Evolutionary conservation across 1,140 invertebrate genomes (phyloP).

Genomic region (Tetramorium alpestre): DNA sequence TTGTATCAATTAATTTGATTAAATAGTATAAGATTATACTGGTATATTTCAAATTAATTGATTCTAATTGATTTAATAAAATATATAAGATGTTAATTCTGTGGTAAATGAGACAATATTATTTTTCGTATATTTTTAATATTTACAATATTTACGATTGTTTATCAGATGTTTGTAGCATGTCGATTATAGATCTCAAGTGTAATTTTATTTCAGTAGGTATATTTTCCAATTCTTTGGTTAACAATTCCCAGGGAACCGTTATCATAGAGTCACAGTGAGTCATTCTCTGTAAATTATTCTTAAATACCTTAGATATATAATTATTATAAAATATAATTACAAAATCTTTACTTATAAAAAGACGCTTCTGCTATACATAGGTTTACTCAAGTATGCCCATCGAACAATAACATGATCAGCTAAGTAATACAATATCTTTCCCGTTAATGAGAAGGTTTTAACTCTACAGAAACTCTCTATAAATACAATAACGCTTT

Average conservation of each 20-base stretch:
- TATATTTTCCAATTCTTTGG: conserved; percentile 70
- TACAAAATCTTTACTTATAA: conserved; percentile 74
- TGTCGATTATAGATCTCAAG: conserved; percentile 62
- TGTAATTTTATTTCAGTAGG: conserved; percentile 79
- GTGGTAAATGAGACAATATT: conserved; percentile 10
- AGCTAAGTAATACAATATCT: conserved; percentile 93
- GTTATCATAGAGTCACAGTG: conserved; percentile 56
- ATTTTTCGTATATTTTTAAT: neutral
- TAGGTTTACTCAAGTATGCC: conserved; percentile 85
- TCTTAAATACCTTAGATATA: neutral
- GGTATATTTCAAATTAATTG: neutral
- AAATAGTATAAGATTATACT: neutral
- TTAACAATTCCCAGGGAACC: conserved; percentile 76
- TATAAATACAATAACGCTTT: conserved; percentile 94
- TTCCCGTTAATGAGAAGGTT: conserved; percentile 94
- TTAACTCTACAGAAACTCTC: conserved; percentile 98
- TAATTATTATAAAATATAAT: conserved; percentile 28
- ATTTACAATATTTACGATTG: conserved; percentile 70
- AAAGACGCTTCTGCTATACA: conserved; percentile 74
- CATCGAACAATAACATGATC: conserved; percentile 97
- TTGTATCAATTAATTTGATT: neutral
- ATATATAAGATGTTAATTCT: conserved; percentile 8
- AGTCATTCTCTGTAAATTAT: conserved; percentile 67
- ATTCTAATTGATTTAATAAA: conserved; percentile 11
- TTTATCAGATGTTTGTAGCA: conserved; percentile 64